Evolutionary conservation across 2,113 vertebrate genomes (phyloP), one percentile per base, ranked within the genome.

Genomic region (Helogale parvula): DNA sequence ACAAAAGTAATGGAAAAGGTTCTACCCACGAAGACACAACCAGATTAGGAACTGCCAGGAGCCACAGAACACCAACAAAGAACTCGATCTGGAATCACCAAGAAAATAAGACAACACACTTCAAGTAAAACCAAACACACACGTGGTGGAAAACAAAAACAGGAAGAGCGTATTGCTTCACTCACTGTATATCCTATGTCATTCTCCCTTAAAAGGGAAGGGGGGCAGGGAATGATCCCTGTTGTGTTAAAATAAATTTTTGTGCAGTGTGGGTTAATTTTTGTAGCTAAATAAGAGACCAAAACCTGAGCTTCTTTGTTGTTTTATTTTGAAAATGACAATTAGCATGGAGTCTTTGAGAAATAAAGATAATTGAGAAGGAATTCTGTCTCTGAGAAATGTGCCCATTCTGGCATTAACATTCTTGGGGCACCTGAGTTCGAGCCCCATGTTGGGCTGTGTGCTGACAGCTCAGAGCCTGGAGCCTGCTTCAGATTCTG

Each of bases 1-100:
- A 97, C 84, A 93, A 80, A 96, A 88, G 83, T 95, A 93, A 90
- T 90, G 77, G 81, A 68, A 90, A 82, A 68, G 35, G 47, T 29
- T 35, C 35, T 21, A 17, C 4, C 71, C 68, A n/a, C 14, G 41
- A 69, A 72, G 23, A 76, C 31, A 93, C 57, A 94, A 47, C 29
- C 45, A 81, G 97, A 77, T 95, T 63, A 92, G 85, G 35, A 80
- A 27, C 10, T 17, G 63, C 29, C 11, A 8, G 21, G 31, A 33
- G 45, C 31, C 74, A n/a, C 12, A 41, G 19, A 66, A 35, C 10
- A 31, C 11, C 33, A 72, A 35, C 85, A 81, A 35, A 90, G 86
- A 14, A 76, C 69, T 60, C n/a, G 14, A 29, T 54, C 54, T 83
- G 85, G 82, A 90, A 82, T 92, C 19, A 84, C 33, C 19, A 79